Percentiles rank a stretch among this genome's conserved stretches.
These are phyloP conservation scores for Craterocephalus amniculus DNA, from an alignment of 2,797 vertebrate species.

Conservation along the genomic window DNA sequence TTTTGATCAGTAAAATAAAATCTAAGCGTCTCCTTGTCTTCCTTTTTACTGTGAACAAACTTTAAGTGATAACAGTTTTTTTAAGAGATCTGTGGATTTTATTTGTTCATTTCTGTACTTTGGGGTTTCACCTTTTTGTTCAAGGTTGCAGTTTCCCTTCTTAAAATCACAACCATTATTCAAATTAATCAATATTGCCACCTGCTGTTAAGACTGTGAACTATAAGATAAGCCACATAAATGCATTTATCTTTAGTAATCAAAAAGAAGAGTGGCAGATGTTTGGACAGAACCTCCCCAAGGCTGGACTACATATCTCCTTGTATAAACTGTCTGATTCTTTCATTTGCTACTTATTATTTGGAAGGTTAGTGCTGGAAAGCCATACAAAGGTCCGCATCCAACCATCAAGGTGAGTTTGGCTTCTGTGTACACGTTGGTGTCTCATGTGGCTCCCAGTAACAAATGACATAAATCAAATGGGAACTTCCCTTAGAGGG, in stretches of 20 bases:
- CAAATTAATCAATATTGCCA: slow-evolving; percentile 61
- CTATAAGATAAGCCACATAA: not conserved
- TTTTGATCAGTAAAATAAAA: slow-evolving; percentile 3
- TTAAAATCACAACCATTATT: slow-evolving; percentile 24
- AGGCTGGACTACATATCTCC: not conserved
- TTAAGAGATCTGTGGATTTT: slow-evolving; percentile 45
- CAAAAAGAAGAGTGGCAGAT: not conserved
- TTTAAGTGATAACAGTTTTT: slow-evolving; percentile 21
- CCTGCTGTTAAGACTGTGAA: slow-evolving; percentile 56
- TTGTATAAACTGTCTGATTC: not conserved
- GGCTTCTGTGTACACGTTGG: slow-evolving; percentile 23
- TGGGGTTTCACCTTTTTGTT: slow-evolving; percentile 24
- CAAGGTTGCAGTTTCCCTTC: slow-evolving; percentile 21
- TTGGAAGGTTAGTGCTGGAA: not conserved
- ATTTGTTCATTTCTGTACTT: slow-evolving; percentile 7
- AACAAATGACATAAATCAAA: slow-evolving; percentile 43
- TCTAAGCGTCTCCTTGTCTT: slow-evolving; percentile 20
- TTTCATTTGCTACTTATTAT: not conserved
- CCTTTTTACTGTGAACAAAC: not conserved
- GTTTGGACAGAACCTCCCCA: not conserved
- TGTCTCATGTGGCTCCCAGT: slow-evolving; percentile 24
- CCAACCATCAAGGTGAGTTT: slow-evolving; percentile 2
- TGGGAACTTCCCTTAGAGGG: slow-evolving; percentile 58
- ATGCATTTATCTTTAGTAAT: not conserved
- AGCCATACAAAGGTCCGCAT: not conserved